Evolutionary conservation across 2,888 invertebrate genomes (phyloP).

Genomic region (Drosophila kambysellisi): DNA sequence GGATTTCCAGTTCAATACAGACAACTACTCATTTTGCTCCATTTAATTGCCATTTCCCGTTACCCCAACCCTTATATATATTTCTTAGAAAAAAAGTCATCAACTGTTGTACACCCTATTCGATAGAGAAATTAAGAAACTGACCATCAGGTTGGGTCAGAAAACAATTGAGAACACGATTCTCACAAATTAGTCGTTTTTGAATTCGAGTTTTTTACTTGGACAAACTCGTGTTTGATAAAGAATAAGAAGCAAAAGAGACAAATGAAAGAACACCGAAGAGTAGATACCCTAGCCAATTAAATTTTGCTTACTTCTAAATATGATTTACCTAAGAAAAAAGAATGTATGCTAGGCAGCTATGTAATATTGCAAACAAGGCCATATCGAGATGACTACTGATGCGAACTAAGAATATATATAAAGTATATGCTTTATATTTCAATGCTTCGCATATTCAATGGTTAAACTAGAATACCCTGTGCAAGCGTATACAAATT

Average conservation of each 20-base stretch:
- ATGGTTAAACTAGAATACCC: constrained; percentile 4
- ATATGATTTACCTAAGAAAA: neutral
- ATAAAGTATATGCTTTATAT: neutral
- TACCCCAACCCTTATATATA: constrained; percentile 23
- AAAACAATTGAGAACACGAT: constrained; percentile 2
- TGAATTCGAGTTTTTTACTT: neutral
- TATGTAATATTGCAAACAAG: neutral
- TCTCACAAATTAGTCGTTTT: constrained; percentile 3
- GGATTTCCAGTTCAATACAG: constrained; percentile 18
- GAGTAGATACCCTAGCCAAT: neutral
- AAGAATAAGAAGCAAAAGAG: constrained; percentile 10
- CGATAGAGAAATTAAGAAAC: neutral
- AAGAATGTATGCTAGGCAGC: neutral
- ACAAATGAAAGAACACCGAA: neutral
- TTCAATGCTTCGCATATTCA: neutral
- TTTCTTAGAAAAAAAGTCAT: constrained; percentile 7
- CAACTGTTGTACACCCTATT: neutral
- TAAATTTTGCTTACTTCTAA: neutral
- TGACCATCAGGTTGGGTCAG: neutral
- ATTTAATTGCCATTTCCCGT: constrained; percentile 46
- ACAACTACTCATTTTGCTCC: constrained; percentile 22
- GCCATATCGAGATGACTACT: neutral
- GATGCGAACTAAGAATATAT: neutral
- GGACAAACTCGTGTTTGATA: constrained; percentile 28
- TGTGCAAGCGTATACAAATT: constrained; percentile 32